Base-by-base conservation (phyloP, 2,888 invertebrate genomes). In the Stenurella melanura region DNA sequence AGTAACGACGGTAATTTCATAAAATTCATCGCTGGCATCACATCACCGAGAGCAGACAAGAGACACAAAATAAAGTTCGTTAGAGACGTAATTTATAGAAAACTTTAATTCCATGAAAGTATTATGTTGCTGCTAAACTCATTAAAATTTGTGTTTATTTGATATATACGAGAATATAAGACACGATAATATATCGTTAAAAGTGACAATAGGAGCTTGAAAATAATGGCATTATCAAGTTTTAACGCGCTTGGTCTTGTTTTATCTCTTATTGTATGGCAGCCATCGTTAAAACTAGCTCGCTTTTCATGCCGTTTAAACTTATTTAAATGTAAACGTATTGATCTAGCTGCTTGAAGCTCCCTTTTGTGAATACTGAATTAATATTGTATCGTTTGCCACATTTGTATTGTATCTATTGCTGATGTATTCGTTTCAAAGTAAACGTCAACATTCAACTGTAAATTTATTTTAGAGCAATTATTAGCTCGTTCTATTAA, bases 201-300 rank as follows among this genome's bases (percentile, higher is more conserved):
- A 15, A n/a, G 6, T 50, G 12, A 50, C 50, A 50, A 50, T 50
- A 7, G 50, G 15, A 5, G 50, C 50, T 50, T 50, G 50, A 50
- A 50, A 50, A 50, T 50, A 50, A 50, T 50, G 50, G 50, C 42
- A 42, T 50, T 50, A n/a, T 50, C 50, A 50, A 12, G 50, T 50
- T 50, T 50, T n/a, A 15, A n/a, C n/a, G 50, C 50, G 12, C 50
- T 15, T n/a, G 50, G 50, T 50, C 50, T n/a, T 50, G 50, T 50
- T 50, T n/a, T 50, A 50, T 50, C n/a, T 15, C n/a, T 50, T n/a
- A n/a, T 15, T 50, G 50, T n/a, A 12, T 42, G 50, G 5, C 50
- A 1, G 50, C 42, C 30, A 12, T 42, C 42, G 42, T 42, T 42
- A 42, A 42, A 42, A 42, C 42, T 34, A 34, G 9, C 30, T 34